These are phyloP conservation scores for Cheiracanthium punctorium DNA, from an alignment of 2,888 invertebrate species.

Conservation along the genomic window DNA sequence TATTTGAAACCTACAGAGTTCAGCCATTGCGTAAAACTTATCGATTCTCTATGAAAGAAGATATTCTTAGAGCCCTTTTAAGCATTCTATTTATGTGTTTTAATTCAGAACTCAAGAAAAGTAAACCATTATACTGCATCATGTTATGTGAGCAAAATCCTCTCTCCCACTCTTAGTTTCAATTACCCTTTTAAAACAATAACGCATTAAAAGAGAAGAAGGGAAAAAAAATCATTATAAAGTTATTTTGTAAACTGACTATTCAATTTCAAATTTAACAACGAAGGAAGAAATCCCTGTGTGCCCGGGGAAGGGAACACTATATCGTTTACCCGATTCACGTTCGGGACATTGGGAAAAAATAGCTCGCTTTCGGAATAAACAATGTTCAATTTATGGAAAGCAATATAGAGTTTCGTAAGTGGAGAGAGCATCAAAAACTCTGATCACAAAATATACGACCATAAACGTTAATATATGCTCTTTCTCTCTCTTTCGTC, in stretches of 20 bases:
- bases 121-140: too few species aligned
- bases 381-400: constrained; percentile 58
- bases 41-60: too few species aligned
- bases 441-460: constrained; percentile 2
- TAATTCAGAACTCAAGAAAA: too few species aligned
- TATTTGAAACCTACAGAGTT: too few species aligned
- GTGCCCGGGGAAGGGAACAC: background rate
- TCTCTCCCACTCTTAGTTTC: too few species aligned
- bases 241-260: background rate
- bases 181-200: too few species aligned
- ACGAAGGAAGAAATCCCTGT: background rate
- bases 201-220: background rate
- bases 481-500: constrained; percentile 1
- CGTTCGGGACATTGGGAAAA: constrained; percentile 15
- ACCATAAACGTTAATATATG: constrained; percentile 41
- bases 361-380: constrained; percentile 34
- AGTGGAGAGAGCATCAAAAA: constrained; percentile 22
- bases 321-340: constrained; percentile 22
- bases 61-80: too few species aligned
- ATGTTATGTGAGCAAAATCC: too few species aligned
- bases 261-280: background rate
- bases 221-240: too few species aligned
- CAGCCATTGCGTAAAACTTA: too few species aligned
- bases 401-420: constrained; percentile 21
- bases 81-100: too few species aligned